Evolutionary conservation across 1,140 invertebrate species (phyloP).

Genomic region (Hycleus phaleratus): DNA sequence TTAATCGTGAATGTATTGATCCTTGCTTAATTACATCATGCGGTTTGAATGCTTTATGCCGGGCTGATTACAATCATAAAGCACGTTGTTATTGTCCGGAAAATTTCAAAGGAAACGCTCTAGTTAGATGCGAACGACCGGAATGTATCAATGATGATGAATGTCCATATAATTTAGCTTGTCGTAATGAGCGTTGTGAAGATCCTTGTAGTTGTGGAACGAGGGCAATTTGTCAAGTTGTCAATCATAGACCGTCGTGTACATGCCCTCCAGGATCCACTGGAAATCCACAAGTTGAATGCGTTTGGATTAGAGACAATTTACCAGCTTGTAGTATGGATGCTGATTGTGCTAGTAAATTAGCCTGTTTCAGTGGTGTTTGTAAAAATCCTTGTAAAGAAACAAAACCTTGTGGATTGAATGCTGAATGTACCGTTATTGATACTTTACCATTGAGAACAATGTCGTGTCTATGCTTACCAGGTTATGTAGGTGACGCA

Average conservation of each 20-base stretch:
- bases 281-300: slow-evolving; percentile 66
- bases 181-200: slow-evolving; percentile 63
- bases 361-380: slow-evolving; percentile 71
- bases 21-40: slow-evolving; percentile 74
- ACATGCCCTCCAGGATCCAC: slow-evolving; percentile 73
- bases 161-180: slow-evolving; percentile 66
- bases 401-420: slow-evolving; percentile 68
- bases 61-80: slow-evolving; percentile 60
- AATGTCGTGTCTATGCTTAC: slow-evolving; percentile 77
- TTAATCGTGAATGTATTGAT: slow-evolving; percentile 75
- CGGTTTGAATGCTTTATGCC: slow-evolving; percentile 72
- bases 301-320: slow-evolving; percentile 46
- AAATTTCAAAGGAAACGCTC: slow-evolving; percentile 66
- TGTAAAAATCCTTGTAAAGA: slow-evolving; percentile 78
- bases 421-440: slow-evolving; percentile 73
- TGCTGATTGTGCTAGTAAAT: slow-evolving; percentile 73
- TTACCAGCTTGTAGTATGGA: slow-evolving; percentile 68
- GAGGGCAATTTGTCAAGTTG: slow-evolving; percentile 66
- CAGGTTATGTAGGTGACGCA: slow-evolving; percentile 74
- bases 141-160: slow-evolving; percentile 68
- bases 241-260: slow-evolving; percentile 68
- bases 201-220: slow-evolving; percentile 69
- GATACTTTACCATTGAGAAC: slow-evolving; percentile 78
- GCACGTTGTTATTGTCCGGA: slow-evolving; percentile 73
- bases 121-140: slow-evolving; percentile 64